Conservation (phyloP, 2,113 vertebrate genomes). For the Hipposideros armiger region DNA sequence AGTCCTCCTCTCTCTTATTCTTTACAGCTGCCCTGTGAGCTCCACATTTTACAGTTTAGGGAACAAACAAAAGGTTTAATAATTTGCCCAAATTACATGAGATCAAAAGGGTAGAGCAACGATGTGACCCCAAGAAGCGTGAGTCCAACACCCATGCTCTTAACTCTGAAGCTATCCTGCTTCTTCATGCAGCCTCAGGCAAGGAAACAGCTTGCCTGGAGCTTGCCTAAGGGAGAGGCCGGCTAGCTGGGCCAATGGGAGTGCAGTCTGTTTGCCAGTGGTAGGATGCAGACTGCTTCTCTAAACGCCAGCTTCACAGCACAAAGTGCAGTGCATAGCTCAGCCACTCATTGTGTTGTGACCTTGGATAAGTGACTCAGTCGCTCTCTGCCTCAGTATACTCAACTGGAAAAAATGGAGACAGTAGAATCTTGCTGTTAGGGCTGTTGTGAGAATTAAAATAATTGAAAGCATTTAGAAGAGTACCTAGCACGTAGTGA, state of each 20-base stretch:
- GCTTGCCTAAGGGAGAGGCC: background rate
- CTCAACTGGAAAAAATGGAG: background rate
- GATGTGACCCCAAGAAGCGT: background rate
- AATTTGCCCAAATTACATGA: background rate
- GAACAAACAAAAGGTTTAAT: background rate
- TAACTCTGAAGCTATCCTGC: fast-evolving
- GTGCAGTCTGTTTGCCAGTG: background rate
- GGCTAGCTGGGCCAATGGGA: background rate
- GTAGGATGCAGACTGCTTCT: background rate
- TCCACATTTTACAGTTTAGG: background rate
- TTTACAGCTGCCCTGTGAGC: background rate
- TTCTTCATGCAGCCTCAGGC: background rate
- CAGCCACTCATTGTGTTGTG: background rate
- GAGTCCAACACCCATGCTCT: background rate
- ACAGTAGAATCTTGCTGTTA: background rate
- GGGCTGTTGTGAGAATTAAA: background rate
- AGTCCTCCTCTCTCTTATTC: background rate
- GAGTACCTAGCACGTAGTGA: background rate
- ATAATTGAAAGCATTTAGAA: background rate
- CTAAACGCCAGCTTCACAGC: background rate
- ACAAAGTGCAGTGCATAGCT: background rate
- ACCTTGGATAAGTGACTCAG: background rate
- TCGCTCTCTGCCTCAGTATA: background rate
- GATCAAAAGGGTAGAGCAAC: background rate
- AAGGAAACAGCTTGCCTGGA: background rate